Conservation (phyloP, 2,113 vertebrate genomes). For the Mormyrus lacerda region DNA sequence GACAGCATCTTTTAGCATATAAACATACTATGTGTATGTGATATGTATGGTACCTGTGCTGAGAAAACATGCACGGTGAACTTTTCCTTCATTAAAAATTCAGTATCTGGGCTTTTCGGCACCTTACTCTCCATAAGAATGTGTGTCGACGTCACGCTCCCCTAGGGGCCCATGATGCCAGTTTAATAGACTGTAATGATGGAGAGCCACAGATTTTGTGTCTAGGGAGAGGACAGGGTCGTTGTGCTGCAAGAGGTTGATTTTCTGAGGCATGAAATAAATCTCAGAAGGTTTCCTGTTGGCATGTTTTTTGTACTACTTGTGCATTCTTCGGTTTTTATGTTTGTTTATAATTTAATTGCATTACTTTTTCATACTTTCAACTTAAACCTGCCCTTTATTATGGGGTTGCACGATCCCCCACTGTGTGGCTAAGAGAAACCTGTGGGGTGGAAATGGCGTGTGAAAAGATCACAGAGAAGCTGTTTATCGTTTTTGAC, state of each 20-base stretch:
- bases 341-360: constrained; percentile 3
- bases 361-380: not conserved
- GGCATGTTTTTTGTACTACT: not conserved
- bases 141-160: not conserved
- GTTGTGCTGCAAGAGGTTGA: not conserved
- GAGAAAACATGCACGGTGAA: not conserved
- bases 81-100: not conserved
- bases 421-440: not conserved
- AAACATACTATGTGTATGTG: not conserved
- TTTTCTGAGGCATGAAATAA: not conserved
- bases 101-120: not conserved
- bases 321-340: not conserved
- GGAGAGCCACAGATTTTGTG: not conserved
- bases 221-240: not conserved
- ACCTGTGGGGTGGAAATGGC: not conserved
- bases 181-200: not conserved
- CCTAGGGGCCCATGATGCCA: not conserved
- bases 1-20: not conserved
- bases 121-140: not conserved
- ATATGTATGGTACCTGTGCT: not conserved
- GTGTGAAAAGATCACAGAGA: not conserved
- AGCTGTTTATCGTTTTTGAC: constrained; percentile 24
- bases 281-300: not conserved
- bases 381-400: not conserved
- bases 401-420: not conserved